These are phyloP conservation scores for Prunella fulvescens DNA, from an alignment of 2,113 vertebrate species.

Conservation along the genomic window DNA sequence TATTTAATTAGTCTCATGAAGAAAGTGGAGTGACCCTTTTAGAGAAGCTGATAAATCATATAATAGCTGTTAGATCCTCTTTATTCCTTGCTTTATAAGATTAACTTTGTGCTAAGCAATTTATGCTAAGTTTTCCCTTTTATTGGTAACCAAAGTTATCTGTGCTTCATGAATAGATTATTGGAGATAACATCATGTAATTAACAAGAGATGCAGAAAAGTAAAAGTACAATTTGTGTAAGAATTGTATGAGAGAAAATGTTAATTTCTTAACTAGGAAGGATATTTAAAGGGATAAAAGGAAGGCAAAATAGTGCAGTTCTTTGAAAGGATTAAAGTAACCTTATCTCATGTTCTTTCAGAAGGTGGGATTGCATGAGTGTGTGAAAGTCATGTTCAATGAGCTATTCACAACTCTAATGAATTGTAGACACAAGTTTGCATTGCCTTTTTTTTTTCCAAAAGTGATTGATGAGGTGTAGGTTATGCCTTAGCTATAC, in stretches of 20 bases:
- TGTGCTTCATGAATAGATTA: slow-evolving; percentile 90
- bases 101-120: slow-evolving; percentile 95
- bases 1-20: slow-evolving; percentile 89
- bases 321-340: slow-evolving; percentile 86
- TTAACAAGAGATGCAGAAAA: slow-evolving; percentile 89
- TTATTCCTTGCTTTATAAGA: slow-evolving; percentile 82
- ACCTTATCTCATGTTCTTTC: slow-evolving; percentile 84
- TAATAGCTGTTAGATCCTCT: slow-evolving; percentile 83
- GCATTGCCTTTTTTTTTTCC: background rate
- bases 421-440: slow-evolving; percentile 44
- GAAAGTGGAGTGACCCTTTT: slow-evolving; percentile 85
- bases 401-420: slow-evolving; percentile 60
- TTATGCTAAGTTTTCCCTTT: slow-evolving; percentile 83
- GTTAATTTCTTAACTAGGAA: slow-evolving; percentile 91
- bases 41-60: slow-evolving; percentile 82
- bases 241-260: slow-evolving; percentile 84
- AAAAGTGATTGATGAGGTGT: background rate
- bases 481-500: background rate
- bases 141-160: slow-evolving; percentile 79
- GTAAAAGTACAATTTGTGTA: slow-evolving; percentile 83
- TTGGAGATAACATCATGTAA: slow-evolving; percentile 92
- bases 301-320: slow-evolving; percentile 82
- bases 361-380: slow-evolving; percentile 65
- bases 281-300: slow-evolving; percentile 87
- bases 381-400: slow-evolving; percentile 65